phyloP scores from a whole-genome alignment of 1,140 invertebrate species.

The Lepeophtheirus salmonis region DNA sequence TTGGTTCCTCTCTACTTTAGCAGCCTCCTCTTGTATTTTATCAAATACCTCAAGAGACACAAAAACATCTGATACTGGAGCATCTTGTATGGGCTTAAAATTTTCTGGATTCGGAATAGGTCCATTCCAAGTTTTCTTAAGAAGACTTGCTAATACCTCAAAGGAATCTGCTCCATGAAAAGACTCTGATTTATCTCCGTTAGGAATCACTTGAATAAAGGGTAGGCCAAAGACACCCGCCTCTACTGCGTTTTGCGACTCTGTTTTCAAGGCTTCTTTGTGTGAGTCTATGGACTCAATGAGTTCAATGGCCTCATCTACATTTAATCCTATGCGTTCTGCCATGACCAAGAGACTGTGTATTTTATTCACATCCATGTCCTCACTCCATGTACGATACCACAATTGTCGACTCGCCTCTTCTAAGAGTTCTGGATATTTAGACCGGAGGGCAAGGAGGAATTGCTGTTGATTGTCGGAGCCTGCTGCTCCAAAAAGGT shows the following conservation, averaged over 20 bases:
- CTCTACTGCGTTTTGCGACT: neutral
- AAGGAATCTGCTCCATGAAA: neutral
- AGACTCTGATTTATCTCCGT: neutral
- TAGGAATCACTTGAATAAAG: neutral
- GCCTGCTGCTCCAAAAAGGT: neutral
- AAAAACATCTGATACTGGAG: neutral
- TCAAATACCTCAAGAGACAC: neutral
- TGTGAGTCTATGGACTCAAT: neutral
- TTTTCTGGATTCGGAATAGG: neutral
- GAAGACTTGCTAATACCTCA: neutral
- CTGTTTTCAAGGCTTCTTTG: neutral
- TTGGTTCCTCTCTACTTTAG: too few species aligned
- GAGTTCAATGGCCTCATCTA: too few species aligned
- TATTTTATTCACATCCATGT: neutral
- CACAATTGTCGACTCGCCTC: neutral
- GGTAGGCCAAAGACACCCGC: neutral
- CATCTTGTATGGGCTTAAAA: neutral
- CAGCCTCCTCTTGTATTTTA: neutral
- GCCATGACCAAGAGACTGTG: neutral
- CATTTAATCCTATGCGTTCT: too few species aligned
- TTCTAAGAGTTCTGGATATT: neutral
- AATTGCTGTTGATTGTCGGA: neutral
- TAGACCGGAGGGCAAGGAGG: neutral
- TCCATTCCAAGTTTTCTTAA: neutral
- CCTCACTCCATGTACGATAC: neutral